These are phyloP conservation scores for Hemichromis elongatus DNA, from an alignment of 2,113 vertebrate genomes.

Conservation along the genomic window DNA sequence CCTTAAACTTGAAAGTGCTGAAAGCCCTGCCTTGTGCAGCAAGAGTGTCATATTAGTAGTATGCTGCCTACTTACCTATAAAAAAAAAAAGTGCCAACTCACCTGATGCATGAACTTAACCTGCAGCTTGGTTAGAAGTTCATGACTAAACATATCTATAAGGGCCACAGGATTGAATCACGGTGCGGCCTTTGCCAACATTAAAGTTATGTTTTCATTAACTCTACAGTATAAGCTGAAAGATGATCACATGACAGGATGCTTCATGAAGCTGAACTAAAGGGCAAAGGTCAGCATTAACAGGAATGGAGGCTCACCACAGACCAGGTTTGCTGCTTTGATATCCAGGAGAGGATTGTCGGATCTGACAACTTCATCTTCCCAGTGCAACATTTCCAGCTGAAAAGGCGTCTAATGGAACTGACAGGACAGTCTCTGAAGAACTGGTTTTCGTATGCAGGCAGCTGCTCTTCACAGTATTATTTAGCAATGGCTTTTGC, in stretches of 20 bases:
- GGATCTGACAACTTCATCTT: neutral
- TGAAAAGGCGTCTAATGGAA: neutral
- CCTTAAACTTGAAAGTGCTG: neutral
- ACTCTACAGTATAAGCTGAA: neutral
- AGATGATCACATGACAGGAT: neutral
- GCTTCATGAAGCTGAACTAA: neutral
- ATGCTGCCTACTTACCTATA: neutral
- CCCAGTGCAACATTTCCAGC: neutral
- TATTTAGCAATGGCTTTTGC: constrained; percentile 19
- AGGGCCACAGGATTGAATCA: neutral
- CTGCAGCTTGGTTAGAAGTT: constrained; percentile 1
- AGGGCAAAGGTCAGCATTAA: neutral
- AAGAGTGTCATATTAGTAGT: neutral
- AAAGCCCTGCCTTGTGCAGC: neutral
- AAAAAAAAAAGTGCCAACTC: constrained; percentile 3
- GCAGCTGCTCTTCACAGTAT: constrained; percentile 31
- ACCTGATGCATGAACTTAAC: neutral
- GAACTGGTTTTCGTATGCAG: neutral
- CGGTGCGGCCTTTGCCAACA: neutral
- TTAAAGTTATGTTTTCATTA: neutral
- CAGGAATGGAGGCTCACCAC: neutral
- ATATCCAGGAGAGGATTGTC: neutral
- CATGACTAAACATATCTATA: neutral
- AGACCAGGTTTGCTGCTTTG: neutral
- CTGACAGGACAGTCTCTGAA: neutral